Evolutionary conservation across 1,140 invertebrate genomes (phyloP).

Genomic region (Drosophila jambulina): DNA sequence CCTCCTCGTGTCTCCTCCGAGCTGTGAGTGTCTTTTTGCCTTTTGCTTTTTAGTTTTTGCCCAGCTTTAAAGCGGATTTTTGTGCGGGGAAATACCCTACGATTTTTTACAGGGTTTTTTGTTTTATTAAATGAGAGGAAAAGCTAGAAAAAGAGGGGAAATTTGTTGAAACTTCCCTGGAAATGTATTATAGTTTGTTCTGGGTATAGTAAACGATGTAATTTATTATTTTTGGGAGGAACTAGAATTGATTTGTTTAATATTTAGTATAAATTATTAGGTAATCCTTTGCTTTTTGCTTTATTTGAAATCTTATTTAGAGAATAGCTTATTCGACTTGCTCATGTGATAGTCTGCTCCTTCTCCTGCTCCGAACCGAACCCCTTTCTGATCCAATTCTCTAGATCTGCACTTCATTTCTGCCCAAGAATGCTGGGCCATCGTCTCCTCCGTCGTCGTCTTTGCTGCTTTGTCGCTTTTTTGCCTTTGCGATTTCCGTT

Average conservation of each 20-base stretch:
- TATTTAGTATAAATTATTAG: not conserved
- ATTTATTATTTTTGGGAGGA: not conserved
- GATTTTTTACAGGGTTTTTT: too few relatives aligned
- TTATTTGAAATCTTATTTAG: not conserved
- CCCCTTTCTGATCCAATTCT: conserved; percentile 64
- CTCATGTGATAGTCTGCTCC: conserved; percentile 22
- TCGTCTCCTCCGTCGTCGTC: conserved; percentile 27
- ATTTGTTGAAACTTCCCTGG: fast-evolving
- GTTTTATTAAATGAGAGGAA: not conserved
- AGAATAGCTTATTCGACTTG: conserved; percentile 15
- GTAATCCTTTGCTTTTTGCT: not conserved
- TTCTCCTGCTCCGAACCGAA: not conserved
- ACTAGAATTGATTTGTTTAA: not conserved
- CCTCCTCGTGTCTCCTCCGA: not conserved
- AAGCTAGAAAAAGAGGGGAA: not conserved
- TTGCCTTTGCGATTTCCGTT: conserved; percentile 75
- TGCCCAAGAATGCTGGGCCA: conserved; percentile 61
- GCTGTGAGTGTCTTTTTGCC: conserved; percentile 13
- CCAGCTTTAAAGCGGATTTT: conserved; percentile 68
- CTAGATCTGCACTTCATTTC: conserved; percentile 75
- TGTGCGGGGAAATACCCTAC: conserved; percentile 47
- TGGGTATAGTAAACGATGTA: too few relatives aligned
- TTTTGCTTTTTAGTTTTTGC: conserved; percentile 39
- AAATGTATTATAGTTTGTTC: too few relatives aligned
- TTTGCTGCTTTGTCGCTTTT: conserved; percentile 32